These are phyloP conservation scores for Galagoides demidoff DNA, from an alignment of 2,797 vertebrate species.

Conservation along the genomic window DNA sequence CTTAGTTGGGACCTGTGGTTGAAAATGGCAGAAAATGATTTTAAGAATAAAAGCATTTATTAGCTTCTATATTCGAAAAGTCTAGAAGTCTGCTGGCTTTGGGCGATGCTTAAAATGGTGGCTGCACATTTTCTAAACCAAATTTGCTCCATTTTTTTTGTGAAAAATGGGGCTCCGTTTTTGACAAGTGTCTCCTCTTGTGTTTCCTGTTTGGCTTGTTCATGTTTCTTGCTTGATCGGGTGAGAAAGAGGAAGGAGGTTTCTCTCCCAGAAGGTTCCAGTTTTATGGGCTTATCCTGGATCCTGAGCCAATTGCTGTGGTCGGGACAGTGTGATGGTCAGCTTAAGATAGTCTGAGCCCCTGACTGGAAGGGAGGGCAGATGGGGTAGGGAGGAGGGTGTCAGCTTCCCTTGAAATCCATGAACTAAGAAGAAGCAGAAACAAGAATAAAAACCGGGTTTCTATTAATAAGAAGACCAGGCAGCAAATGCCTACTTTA, in stretches of 20 bases:
- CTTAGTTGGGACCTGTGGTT: not conserved
- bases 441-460: not conserved
- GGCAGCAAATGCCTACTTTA: not conserved
- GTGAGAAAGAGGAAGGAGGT: not conserved
- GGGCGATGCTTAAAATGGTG: not conserved
- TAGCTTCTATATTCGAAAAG: not conserved
- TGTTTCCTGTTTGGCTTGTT: not conserved
- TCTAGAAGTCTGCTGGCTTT: not conserved
- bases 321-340: not conserved
- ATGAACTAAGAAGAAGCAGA: not conserved
- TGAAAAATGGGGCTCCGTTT: not conserved
- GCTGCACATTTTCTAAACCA: not conserved
- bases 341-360: not conserved
- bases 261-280: not conserved
- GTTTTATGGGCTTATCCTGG: not conserved
- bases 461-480: not conserved
- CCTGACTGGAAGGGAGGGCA: not conserved
- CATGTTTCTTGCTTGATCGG: not conserved
- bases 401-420: not conserved
- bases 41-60: constrained; percentile 17
- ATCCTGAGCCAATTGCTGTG: not conserved
- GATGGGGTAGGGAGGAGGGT: not conserved
- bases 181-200: not conserved
- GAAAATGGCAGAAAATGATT: not conserved
- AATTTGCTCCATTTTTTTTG: not conserved